A percentile compares a stretch with the other conserved stretches of the same genome.
Conservation (phyloP, 2,113 vertebrate species). For the Pygoscelis adeliae region DNA sequence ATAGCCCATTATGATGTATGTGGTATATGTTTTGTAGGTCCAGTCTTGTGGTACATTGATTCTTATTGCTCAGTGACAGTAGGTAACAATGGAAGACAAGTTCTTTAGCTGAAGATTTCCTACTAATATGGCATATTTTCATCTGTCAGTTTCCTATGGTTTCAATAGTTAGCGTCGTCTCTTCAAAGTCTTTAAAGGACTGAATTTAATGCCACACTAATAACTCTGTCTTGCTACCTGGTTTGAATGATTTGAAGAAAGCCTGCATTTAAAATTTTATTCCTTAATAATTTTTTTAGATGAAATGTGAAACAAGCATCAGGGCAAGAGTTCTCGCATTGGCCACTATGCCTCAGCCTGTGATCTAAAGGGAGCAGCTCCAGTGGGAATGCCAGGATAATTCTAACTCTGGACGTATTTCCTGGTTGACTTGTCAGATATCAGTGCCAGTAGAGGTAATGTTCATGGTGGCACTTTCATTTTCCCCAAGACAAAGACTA, state of each 20-base stretch:
- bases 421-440: background rate
- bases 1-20: background rate
- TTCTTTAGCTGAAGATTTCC: background rate
- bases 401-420: background rate
- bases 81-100: background rate
- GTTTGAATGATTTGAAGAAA: background rate
- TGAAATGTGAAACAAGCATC: background rate
- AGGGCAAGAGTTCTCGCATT: background rate
- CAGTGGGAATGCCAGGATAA: background rate
- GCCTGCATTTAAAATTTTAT: background rate
- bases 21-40: background rate
- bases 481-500: background rate
- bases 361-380: background rate
- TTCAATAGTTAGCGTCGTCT: background rate
- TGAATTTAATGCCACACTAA: background rate
- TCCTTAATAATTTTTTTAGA: background rate
- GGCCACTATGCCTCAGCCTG: background rate
- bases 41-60: background rate
- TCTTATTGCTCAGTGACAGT: background rate
- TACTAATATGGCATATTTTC: background rate
- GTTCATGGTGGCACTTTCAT: background rate
- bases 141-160: background rate
- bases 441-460: background rate
- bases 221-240: rapidly evolving
- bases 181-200: background rate